Percentiles rank a stretch among this genome's conserved stretches.
Conservation (phyloP, 92 coral and sea anemone species). For the Virgularia gustaviana region DNA sequence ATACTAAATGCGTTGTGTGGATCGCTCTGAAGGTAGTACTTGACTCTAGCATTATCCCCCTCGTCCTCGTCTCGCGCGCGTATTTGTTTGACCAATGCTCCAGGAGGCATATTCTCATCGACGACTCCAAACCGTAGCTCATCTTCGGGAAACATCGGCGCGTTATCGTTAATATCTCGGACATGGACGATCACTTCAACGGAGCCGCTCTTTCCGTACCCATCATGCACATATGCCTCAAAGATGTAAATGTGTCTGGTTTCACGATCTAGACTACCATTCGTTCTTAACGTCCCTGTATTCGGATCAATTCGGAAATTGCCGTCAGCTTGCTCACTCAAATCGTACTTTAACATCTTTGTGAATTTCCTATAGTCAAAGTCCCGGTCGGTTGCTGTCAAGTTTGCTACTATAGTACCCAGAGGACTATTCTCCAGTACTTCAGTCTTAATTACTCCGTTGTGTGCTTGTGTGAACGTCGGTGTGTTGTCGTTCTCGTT, state of each 20-base stretch:
- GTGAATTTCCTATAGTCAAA: slow-evolving; percentile 39
- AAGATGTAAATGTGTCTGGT: slow-evolving; percentile 35
- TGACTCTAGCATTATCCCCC: slow-evolving; percentile 68
- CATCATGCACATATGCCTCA: slow-evolving; percentile 65
- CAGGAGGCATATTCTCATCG: slow-evolving; percentile 57
- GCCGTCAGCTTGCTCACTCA: slow-evolving; percentile 44
- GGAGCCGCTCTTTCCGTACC: slow-evolving; percentile 77
- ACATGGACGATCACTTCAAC: slow-evolving; percentile 73
- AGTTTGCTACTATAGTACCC: slow-evolving; percentile 59
- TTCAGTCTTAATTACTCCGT: slow-evolving; percentile 47
- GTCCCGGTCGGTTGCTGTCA: slow-evolving; percentile 71
- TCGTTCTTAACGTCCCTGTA: slow-evolving; percentile 53
- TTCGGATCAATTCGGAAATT: slow-evolving; percentile 39
- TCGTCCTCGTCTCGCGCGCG: slow-evolving; percentile 75
- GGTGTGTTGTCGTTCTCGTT: slow-evolving; percentile 88
- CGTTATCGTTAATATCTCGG: slow-evolving; percentile 80
- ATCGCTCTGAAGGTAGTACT: slow-evolving; percentile 62
- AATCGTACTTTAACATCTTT: slow-evolving; percentile 54
- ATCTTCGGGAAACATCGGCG: slow-evolving; percentile 72
- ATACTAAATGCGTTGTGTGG: slow-evolving; percentile 63
- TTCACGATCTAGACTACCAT: slow-evolving; percentile 41
- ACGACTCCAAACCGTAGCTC: slow-evolving; percentile 63
- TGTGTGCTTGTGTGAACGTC: slow-evolving; percentile 41
- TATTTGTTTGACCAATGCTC: slow-evolving; percentile 65
- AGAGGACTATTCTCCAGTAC: slow-evolving; percentile 58